phyloP scores from a whole-genome alignment of 2,888 invertebrate genomes.

The Agrotis clavis region DNA sequence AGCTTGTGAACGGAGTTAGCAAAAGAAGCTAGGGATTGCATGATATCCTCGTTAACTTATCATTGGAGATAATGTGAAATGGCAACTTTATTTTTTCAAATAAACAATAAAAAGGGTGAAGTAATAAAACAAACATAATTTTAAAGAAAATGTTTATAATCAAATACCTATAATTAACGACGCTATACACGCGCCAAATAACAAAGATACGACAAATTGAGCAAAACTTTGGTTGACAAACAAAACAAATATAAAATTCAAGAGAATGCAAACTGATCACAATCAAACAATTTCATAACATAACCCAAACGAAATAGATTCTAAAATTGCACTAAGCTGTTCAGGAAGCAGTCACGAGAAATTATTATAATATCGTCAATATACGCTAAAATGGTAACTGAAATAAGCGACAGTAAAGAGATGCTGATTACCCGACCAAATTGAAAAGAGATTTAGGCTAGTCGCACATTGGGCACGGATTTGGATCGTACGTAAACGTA shows the following conservation, averaged over 20 bases:
- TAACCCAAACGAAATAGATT: constrained; percentile 25
- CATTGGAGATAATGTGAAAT: neutral
- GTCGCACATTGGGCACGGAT: no score
- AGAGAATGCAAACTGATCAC: constrained; percentile 57
- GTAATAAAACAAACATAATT: constrained; percentile 19
- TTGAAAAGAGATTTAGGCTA: constrained; percentile 43
- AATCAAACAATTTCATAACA: constrained; percentile 44
- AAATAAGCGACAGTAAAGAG: constrained; percentile 79
- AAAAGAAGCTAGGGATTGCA: no score
- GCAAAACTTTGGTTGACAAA: constrained; percentile 84
- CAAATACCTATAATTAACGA: constrained; percentile 76
- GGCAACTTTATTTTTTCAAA: neutral
- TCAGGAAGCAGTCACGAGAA: constrained; percentile 44
- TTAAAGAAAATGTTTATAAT: constrained; percentile 71
- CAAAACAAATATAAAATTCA: constrained; percentile 63
- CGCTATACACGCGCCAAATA: constrained; percentile 70
- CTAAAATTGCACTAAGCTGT: constrained; percentile 29
- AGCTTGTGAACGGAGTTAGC: no score
- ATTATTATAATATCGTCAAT: constrained; percentile 52
- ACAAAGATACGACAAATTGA: constrained; percentile 75
- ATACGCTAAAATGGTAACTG: constrained; percentile 74
- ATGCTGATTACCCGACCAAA: constrained; percentile 63
- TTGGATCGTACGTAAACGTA: no score
- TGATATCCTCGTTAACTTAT: no score
- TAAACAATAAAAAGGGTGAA: neutral